A percentile compares a stretch with the other conserved stretches of the same genome.
phyloP scores from a whole-genome alignment of 2,888 invertebrate genomes.

The Papilio demoleus region DNA sequence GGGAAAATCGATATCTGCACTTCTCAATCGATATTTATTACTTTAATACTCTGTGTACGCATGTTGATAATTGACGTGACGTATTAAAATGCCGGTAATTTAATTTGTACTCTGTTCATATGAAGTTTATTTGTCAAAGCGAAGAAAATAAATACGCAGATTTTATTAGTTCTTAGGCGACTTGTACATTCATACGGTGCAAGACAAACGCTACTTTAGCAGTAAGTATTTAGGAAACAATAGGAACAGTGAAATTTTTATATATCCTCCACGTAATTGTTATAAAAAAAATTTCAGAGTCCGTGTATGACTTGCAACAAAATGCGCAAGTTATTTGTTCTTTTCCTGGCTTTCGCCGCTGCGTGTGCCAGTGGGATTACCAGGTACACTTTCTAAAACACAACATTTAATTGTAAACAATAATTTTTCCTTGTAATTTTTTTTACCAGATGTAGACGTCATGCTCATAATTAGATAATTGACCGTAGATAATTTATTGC shows the following conservation, averaged over 20 bases:
- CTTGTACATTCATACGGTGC: neutral
- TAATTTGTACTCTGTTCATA: slow-evolving; percentile 29
- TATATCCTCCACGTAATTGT: slow-evolving; percentile 1
- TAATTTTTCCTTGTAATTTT: neutral
- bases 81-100: slow-evolving; percentile 39
- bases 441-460: too few relatives aligned
- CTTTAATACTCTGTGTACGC: slow-evolving; percentile 23
- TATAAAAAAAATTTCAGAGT: slow-evolving; percentile 42
- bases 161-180: slow-evolving; percentile 2
- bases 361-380: slow-evolving; percentile 60
- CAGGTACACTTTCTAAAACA: slow-evolving; percentile 52
- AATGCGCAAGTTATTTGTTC: slow-evolving; percentile 60
- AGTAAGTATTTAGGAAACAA: slow-evolving; percentile 31
- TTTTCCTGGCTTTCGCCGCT: slow-evolving; percentile 60
- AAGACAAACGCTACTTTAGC: slow-evolving; percentile 14
- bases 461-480: neutral
- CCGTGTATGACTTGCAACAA: slow-evolving; percentile 55
- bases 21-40: slow-evolving; percentile 33
- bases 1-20: too few relatives aligned
- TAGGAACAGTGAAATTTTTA: neutral
- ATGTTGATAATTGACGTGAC: slow-evolving; percentile 7
- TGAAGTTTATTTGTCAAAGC: slow-evolving; percentile 19
- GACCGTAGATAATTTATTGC: neutral
- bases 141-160: slow-evolving; percentile 32
- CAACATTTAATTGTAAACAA: neutral